Percentiles rank a stretch among this genome's conserved stretches.
Evolutionary conservation across 2,888 invertebrate species (phyloP).

Genomic region (Chorisops tibialis): DNA sequence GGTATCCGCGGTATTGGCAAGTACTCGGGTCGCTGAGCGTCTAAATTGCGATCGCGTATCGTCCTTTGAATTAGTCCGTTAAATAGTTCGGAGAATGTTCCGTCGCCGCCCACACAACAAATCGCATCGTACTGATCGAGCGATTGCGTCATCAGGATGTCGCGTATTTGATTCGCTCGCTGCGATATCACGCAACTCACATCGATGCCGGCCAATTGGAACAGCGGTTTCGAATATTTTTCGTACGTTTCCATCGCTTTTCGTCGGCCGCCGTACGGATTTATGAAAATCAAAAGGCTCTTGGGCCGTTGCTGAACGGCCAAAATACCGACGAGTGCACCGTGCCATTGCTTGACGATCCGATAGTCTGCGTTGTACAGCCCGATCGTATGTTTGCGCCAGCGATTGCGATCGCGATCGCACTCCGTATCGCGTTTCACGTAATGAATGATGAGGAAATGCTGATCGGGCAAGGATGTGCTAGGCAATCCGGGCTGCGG

Average conservation of each 20-base stretch:
- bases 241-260: constrained; percentile 71
- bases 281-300: constrained; percentile 72
- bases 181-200: constrained; percentile 67
- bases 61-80: constrained; percentile 66
- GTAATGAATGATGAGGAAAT: constrained; percentile 61
- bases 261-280: constrained; percentile 79
- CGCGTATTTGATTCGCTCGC: constrained; percentile 72
- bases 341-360: constrained; percentile 63
- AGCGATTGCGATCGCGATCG: constrained; percentile 57
- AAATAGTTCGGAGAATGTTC: constrained; percentile 77
- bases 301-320: constrained; percentile 58
- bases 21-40: constrained; percentile 42
- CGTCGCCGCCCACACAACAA: constrained; percentile 83
- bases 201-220: constrained; percentile 63
- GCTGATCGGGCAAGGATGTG: constrained; percentile 42
- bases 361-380: constrained; percentile 60
- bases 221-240: constrained; percentile 65
- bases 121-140: constrained; percentile 64
- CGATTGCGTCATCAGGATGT: constrained; percentile 59
- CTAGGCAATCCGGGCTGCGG: background rate
- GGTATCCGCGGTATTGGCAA: constrained; percentile 52
- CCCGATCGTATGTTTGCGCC: constrained; percentile 58
- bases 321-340: constrained; percentile 54
- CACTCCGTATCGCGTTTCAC: constrained; percentile 49
- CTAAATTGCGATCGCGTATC: constrained; percentile 44